phyloP scores from a whole-genome alignment of 2,797 vertebrate species.

The Anas flavirostris region DNA sequence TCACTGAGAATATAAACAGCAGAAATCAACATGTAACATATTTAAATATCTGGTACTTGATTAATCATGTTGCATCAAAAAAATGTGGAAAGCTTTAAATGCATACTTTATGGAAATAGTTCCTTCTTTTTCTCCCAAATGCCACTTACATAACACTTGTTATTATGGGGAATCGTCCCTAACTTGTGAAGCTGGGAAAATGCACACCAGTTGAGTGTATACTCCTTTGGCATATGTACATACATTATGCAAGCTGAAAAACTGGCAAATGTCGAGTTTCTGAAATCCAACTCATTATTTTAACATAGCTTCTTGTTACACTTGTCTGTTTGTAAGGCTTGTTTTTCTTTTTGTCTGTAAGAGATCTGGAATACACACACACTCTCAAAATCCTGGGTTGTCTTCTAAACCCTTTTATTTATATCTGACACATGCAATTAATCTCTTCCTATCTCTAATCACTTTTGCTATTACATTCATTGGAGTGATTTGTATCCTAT shows the following conservation, averaged over 20 bases:
- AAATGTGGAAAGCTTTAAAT: background rate
- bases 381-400: background rate
- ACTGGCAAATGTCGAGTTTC: background rate
- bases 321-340: background rate
- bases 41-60: background rate
- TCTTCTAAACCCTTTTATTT: conserved; percentile 51
- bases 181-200: background rate
- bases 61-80: background rate
- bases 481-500: conserved; percentile 41
- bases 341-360: background rate
- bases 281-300: background rate
- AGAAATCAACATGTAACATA: background rate
- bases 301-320: background rate
- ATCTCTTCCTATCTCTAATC: conserved; percentile 60
- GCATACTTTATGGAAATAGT: background rate
- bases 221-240: background rate
- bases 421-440: conserved; percentile 60
- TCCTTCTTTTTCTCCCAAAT: background rate
- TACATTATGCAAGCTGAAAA: background rate
- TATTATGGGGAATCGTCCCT: background rate
- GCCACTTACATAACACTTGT: background rate
- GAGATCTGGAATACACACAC: background rate
- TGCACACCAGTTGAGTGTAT: rapidly evolving
- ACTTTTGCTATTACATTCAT: conserved; percentile 50
- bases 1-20: background rate